Evolutionary conservation across 2,113 vertebrate genomes (phyloP), one percentile per base, ranked within the genome.

Genomic region (Porphyrio hochstetteri): DNA sequence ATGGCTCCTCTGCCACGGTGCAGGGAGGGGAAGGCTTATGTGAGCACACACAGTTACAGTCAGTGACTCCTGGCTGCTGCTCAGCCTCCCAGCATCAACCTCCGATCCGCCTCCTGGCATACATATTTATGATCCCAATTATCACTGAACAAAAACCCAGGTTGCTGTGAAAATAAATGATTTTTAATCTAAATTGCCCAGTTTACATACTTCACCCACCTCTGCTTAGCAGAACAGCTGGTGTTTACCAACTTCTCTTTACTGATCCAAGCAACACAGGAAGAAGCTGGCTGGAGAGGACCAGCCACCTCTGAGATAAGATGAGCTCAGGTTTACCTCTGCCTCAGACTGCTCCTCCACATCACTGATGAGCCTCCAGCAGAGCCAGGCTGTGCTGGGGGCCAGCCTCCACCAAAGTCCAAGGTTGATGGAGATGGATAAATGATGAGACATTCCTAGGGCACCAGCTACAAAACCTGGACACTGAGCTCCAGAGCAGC

Each of bases 191-290:
- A 90, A 93, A 96, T 93, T 70, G 52, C 64, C 86, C 88, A 36
- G 71, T 94, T 94, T 93, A 81, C 65, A 86, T 61, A 92, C 56
- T 90, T n/a, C 33, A 69, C 60, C 56, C 79, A 86, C 79, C 79
- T 94, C 96, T 93, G 95, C 80, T 68, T 33, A 88, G 79, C 88
- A 78, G 79, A 96, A 71, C 96, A 94, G 95, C 95, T 96, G 92
- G 68, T 90, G 92, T 96, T 97, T 96, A 93, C 92, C 90, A 86
- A 70, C 85, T 53, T 59, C 64, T 96, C 71, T 48, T 90, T 84
- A 82, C 52, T 9, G 9, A 28, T 13, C 56, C 88, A 81, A 67
- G 78, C 71, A 94, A 65, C 50, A 48, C 31, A 57, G 40, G 90
- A 71, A 93, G 79, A 83, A 11, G 68, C 68, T 82, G 75, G 60